Conservation (phyloP, 1,140 invertebrate genomes). For the Alviniconcha marisindica region DNA sequence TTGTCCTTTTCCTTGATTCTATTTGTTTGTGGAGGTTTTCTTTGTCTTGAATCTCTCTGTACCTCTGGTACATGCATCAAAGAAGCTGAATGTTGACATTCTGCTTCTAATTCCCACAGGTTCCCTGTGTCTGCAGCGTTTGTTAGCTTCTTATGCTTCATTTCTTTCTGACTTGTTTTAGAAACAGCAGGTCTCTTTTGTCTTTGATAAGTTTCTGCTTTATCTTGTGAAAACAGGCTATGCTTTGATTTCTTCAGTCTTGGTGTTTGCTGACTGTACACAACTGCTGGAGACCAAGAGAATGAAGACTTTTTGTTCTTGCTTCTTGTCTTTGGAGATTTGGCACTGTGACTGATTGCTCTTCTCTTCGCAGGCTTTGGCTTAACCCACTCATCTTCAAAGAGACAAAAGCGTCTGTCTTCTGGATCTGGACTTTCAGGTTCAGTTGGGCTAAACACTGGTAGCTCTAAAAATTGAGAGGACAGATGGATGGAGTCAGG, state of each 20-base stretch:
- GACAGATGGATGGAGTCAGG: neutral
- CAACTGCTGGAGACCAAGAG: neutral
- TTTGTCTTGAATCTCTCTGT: too few species aligned
- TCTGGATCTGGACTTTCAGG: neutral
- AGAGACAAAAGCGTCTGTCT: conserved; percentile 25
- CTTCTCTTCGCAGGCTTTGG: neutral
- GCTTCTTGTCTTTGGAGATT: neutral
- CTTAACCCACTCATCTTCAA: conserved; percentile 28
- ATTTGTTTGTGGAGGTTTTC: too few species aligned
- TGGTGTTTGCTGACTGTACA: neutral
- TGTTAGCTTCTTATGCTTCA: too few species aligned
- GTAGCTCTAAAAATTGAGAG: conserved; percentile 1
- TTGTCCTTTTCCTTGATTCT: too few species aligned
- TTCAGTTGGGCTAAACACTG: neutral
- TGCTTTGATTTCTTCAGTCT: neutral
- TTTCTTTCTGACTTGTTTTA: too few species aligned
- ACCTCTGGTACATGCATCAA: too few species aligned
- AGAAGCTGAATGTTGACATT: too few species aligned
- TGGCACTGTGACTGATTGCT: neutral
- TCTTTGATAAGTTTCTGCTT: neutral
- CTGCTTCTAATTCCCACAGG: too few species aligned
- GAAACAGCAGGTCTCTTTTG: neutral
- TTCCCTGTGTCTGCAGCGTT: too few species aligned
- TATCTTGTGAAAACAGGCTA: neutral
- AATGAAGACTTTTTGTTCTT: neutral